These are phyloP conservation scores for Drosophila paramelanica DNA, from an alignment of 2,888 invertebrate genomes.

Conservation along the genomic window DNA sequence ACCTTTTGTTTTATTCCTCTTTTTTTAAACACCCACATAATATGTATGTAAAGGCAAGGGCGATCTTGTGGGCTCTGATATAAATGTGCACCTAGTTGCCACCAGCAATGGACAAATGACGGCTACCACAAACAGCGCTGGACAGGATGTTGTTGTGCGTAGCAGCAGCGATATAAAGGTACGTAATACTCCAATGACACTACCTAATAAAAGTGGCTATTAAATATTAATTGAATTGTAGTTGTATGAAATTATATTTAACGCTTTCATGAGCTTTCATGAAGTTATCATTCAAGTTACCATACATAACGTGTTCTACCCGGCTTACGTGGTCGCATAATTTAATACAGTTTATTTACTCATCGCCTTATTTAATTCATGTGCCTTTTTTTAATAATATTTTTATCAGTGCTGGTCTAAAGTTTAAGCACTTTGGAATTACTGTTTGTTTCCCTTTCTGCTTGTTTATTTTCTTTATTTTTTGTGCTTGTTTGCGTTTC, in stretches of 20 bases:
- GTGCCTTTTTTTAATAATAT: constrained; percentile 37
- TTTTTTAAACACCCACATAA: constrained; percentile 12
- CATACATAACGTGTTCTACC: constrained; percentile 3
- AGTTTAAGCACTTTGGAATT: constrained; percentile 11
- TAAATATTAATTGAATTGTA: no score
- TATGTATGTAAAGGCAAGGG: constrained; percentile 91
- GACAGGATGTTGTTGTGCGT: constrained; percentile 92
- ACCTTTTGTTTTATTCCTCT: constrained; percentile 53
- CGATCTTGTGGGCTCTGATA: constrained; percentile 96
- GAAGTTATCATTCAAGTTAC: constrained; percentile 10
- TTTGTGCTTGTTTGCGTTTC: constrained; percentile 34
- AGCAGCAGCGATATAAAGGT: constrained; percentile 96
- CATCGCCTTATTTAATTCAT: constrained; percentile 4
- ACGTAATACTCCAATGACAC: constrained; percentile 45
- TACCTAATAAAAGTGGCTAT: constrained; percentile 1
- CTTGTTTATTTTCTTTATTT: constrained; percentile 44
- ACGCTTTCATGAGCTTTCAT: background rate
- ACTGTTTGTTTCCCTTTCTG: background rate
- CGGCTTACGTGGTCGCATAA: constrained; percentile 34
- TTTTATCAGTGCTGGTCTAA: constrained; percentile 31
- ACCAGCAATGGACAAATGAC: constrained; percentile 88
- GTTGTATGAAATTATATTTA: no score
- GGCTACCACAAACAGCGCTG: constrained; percentile 87
- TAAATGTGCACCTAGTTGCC: constrained; percentile 91
- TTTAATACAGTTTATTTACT: constrained; percentile 61